Evolutionary conservation across 2,888 invertebrate species (phyloP).

Genomic region (Hedychridium roseum): DNA sequence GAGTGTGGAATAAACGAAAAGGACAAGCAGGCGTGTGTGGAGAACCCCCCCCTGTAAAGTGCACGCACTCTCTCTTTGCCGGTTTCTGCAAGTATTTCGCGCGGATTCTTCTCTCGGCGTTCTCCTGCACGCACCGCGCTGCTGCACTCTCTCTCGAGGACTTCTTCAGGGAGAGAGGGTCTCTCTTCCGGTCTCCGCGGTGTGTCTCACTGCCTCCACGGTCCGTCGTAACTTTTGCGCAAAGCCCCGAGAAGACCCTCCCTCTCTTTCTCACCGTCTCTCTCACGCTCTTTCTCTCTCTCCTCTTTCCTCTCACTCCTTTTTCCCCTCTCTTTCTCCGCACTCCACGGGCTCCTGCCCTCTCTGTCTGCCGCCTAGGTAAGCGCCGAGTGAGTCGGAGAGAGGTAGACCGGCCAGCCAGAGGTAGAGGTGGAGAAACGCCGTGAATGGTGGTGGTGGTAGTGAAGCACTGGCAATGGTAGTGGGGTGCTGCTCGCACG

Average conservation of each 20-base stretch:
- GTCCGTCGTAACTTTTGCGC: conserved; percentile 57
- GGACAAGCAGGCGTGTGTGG: too few species aligned
- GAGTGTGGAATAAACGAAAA: too few species aligned
- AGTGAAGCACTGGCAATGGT: conserved; percentile 4
- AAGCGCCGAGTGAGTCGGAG: conserved; percentile 32
- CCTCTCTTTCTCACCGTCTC: conserved; percentile 40
- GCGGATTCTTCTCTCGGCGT: too few species aligned
- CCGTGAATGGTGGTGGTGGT: conserved; percentile 21
- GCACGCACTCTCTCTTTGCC: too few species aligned
- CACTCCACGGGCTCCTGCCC: conserved; percentile 10
- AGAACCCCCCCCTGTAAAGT: too few species aligned
- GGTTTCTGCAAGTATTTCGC: too few species aligned
- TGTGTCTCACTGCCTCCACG: conserved; percentile 53
- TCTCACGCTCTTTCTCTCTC: conserved; percentile 21
- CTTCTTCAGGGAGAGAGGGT: conserved; percentile 49
- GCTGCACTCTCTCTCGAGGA: conserved; percentile 27
- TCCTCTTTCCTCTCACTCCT: conserved; percentile 10
- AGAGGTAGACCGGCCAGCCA: conserved; percentile 41
- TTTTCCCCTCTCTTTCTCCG: conserved; percentile 18
- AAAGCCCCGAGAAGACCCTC: conserved; percentile 48
- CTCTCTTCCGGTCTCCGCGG: conserved; percentile 57
- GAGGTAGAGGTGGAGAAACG: conserved; percentile 39
- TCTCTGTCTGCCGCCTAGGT: conserved; percentile 36
- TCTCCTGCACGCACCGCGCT: not conserved
- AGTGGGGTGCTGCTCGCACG: too few species aligned